Evolutionary conservation across 64 coral and sea anemone genomes (phyloP).

Genomic region (Pocillopora damicornis): DNA sequence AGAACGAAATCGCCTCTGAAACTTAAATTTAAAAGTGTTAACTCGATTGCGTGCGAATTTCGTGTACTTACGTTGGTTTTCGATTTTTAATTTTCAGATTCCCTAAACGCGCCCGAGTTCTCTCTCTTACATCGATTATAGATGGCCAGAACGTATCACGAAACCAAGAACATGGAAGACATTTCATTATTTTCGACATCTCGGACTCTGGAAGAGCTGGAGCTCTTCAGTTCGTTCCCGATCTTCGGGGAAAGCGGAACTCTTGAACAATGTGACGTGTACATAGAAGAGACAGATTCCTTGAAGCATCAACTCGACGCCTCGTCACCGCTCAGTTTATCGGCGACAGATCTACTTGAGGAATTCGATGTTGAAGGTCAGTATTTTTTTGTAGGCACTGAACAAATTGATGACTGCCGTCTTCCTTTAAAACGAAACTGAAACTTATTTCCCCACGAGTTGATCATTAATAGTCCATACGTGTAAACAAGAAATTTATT

Average conservation of each 20-base stretch:
- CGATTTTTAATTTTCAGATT: constrained; percentile 60
- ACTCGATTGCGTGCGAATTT: neutral
- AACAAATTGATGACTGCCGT: neutral
- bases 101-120: constrained; percentile 36
- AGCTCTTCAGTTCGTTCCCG: constrained; percentile 56
- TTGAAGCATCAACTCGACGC: neutral
- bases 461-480: too few relatives aligned
- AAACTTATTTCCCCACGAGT: too few relatives aligned
- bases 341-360: constrained; percentile 63
- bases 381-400: neutral
- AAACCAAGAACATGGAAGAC: constrained; percentile 69
- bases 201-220: constrained; percentile 67
- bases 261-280: constrained; percentile 66
- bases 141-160: constrained; percentile 82
- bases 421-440: neutral
- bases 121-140: constrained; percentile 46
- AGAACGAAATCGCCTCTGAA: neutral
- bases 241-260: constrained; percentile 33
- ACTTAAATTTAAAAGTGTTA: neutral
- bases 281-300: constrained; percentile 3
- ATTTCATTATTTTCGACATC: constrained; percentile 53
- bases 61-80: neutral
- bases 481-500: too few relatives aligned
- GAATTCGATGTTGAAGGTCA: constrained; percentile 74
- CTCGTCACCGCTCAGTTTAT: constrained; percentile 35